These are phyloP conservation scores for Anhinga rufa DNA, from an alignment of 2,113 vertebrate species.

Conservation along the genomic window DNA sequence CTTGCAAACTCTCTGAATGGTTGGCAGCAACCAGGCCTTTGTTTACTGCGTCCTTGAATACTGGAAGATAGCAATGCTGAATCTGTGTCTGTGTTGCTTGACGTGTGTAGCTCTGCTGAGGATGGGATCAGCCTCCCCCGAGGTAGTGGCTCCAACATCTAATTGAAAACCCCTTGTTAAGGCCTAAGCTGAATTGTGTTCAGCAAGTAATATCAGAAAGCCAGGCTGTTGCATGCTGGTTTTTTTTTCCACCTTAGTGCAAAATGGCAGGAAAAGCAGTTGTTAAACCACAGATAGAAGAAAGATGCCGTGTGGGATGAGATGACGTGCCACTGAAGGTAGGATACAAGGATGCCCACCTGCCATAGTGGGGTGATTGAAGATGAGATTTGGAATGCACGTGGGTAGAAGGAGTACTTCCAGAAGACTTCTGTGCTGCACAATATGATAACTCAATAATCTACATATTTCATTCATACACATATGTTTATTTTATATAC, in stretches of 20 bases:
- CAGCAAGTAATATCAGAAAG: not conserved
- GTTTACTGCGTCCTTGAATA: not conserved
- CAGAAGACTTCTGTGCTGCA: not conserved
- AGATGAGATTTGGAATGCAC: not conserved
- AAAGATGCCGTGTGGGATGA: not conserved
- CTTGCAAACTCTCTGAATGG: not conserved
- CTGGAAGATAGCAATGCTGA: not conserved
- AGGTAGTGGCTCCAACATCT: not conserved
- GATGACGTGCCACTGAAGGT: not conserved
- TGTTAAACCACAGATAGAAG: not conserved
- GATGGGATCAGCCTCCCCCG: not conserved
- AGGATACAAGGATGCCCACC: too few relatives aligned
- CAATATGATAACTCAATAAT: not conserved
- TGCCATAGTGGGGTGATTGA: not conserved
- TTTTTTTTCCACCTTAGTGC: not conserved
- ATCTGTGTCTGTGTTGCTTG: not conserved
- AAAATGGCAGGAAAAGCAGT: not conserved
- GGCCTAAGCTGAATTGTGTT: not conserved
- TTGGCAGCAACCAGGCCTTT: not conserved
- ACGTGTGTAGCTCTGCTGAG: not conserved
- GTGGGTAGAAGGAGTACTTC: not conserved
- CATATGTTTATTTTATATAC: not conserved
- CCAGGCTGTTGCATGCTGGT: not conserved
- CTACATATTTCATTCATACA: not conserved
- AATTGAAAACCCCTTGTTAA: rapidly evolving